phyloP scores from a whole-genome alignment of 1,140 invertebrate genomes.

The Dendrolimus kikuchii region DNA sequence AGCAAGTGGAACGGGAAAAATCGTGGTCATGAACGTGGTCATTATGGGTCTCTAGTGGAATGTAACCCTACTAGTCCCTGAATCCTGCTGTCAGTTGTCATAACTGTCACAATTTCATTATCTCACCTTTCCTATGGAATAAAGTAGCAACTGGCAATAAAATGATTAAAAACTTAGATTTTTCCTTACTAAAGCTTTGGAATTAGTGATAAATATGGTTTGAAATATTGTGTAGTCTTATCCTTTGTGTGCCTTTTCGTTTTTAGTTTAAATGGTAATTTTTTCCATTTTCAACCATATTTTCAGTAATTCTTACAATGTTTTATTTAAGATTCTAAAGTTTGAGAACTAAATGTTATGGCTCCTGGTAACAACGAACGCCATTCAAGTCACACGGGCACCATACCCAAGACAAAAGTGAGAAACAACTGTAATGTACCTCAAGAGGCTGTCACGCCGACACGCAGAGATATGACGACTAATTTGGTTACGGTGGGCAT shows the following conservation, averaged over 20 bases:
- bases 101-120: too few relatives aligned
- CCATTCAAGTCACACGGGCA: conserved; percentile 63
- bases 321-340: conserved; percentile 1
- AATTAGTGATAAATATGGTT: too few relatives aligned
- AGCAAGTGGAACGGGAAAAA: too few relatives aligned
- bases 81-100: too few relatives aligned
- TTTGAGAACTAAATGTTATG: conserved; percentile 43
- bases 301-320: neutral
- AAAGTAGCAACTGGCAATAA: too few relatives aligned
- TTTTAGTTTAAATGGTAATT: neutral
- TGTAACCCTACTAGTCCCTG: too few relatives aligned
- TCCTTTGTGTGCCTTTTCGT: neutral
- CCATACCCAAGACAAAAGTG: conserved; percentile 67
- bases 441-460: conserved; percentile 69
- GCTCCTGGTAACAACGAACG: conserved; percentile 66
- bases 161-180: too few relatives aligned
- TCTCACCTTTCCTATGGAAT: too few relatives aligned
- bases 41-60: too few relatives aligned
- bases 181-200: too few relatives aligned
- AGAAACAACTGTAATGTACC: conserved; percentile 69
- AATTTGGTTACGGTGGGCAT: conserved; percentile 61
- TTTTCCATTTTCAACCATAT: neutral
- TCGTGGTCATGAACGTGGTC: too few relatives aligned
- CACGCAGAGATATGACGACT: conserved; percentile 66
- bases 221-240: too few relatives aligned